Percentiles rank a stretch among this genome's conserved stretches.
Evolutionary conservation across 2,888 invertebrate genomes (phyloP).

Genomic region (Callosobruchus maculatus): DNA sequence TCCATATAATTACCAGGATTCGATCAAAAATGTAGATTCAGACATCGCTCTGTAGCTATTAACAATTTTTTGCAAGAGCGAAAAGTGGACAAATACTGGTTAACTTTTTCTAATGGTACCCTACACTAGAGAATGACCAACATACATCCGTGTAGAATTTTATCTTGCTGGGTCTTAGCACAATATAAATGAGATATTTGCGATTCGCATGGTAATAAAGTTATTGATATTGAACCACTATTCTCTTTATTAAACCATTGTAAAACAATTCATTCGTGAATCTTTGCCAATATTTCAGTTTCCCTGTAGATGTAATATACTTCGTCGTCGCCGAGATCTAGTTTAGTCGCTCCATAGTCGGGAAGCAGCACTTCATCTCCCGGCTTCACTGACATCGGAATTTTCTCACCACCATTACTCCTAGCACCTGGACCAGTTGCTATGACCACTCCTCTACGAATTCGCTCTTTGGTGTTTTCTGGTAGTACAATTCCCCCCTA

Average conservation of each 20-base stretch:
- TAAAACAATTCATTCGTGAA: slow-evolving; percentile 50
- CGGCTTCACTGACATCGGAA: slow-evolving; percentile 74
- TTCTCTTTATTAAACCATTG: not conserved
- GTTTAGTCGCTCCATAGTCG: slow-evolving; percentile 96
- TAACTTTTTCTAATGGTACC: too few species aligned
- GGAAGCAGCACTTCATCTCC: slow-evolving; percentile 93
- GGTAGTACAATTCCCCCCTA: slow-evolving; percentile 35
- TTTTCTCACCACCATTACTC: slow-evolving; percentile 66
- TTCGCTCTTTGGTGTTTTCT: slow-evolving; percentile 23
- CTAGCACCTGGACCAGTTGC: slow-evolving; percentile 36
- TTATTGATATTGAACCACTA: too few species aligned
- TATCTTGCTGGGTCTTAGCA: too few species aligned
- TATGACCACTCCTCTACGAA: slow-evolving; percentile 32
- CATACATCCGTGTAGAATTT: too few species aligned
- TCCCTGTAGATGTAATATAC: slow-evolving; percentile 91
- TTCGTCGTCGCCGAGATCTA: slow-evolving; percentile 78
- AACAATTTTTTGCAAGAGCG: too few species aligned
- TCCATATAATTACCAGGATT: too few species aligned
- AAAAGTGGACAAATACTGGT: too few species aligned
- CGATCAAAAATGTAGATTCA: too few species aligned
- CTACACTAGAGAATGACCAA: too few species aligned
- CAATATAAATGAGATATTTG: too few species aligned
- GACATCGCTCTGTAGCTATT: too few species aligned
- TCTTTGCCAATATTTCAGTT: slow-evolving; percentile 89
- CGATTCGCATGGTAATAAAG: too few species aligned